Conservation (phyloP, 1,140 invertebrate genomes). For the Plodia interpunctella region DNA sequence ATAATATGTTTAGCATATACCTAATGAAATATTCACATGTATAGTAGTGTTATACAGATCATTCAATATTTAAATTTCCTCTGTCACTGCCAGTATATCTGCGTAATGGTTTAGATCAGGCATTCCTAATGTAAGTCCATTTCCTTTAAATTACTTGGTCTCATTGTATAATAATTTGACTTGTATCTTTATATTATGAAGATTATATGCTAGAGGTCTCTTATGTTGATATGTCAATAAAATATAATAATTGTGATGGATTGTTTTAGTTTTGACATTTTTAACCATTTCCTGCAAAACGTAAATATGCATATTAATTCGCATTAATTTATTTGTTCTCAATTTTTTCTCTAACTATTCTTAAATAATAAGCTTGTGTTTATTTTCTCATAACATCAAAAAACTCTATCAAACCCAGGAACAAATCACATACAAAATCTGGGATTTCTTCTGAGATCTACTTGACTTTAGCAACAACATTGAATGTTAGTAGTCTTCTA, state of each 20-base stretch:
- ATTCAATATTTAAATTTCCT: constrained; percentile 16
- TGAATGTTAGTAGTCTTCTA: too few species aligned
- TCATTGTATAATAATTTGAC: constrained; percentile 69
- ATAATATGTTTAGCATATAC: constrained; percentile 16
- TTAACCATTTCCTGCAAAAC: background rate
- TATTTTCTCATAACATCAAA: too few species aligned
- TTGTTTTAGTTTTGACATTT: background rate
- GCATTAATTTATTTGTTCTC: too few species aligned
- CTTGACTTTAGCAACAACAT: too few species aligned
- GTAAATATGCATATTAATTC: too few species aligned
- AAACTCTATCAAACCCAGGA: too few species aligned
- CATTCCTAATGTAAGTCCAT: constrained; percentile 61
- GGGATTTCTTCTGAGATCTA: too few species aligned
- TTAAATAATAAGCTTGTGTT: too few species aligned
- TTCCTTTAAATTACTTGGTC: constrained; percentile 57
- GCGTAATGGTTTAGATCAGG: constrained; percentile 44
- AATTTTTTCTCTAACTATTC: too few species aligned
- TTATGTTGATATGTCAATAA: constrained; percentile 70
- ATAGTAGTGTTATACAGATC: constrained; percentile 13
- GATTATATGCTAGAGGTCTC: constrained; percentile 59
- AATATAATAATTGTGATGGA: constrained; percentile 24
- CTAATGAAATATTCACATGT: constrained; percentile 9
- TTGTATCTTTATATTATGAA: constrained; percentile 64
- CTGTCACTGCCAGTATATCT: constrained; percentile 62
- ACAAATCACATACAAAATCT: too few species aligned